Base-by-base conservation (phyloP, 2,113 vertebrate species). In the Syngnathoides biaculeatus region DNA sequence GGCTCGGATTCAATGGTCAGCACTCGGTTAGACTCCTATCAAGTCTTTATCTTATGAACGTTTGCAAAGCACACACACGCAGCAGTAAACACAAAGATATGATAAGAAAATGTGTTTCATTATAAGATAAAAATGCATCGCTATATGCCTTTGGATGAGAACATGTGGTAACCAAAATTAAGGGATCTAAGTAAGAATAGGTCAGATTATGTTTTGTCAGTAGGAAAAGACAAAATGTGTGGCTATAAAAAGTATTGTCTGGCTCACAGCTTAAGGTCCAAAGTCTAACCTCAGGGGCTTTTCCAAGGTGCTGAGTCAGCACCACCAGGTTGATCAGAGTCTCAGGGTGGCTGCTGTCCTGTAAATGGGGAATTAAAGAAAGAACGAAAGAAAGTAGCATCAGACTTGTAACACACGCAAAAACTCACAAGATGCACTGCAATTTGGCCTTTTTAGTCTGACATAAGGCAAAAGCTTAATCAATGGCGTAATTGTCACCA, bases 311-410 rank as follows among this genome's bases (percentile, higher is more conserved):
- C 84, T 98, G 97, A 0, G 94, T 95, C 58, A 99, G 92, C 68
- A 98, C 94, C 0, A 96, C 90, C 0, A 98, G 92, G 86, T 99
- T 98, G 87, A 99, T 90, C 62, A 99, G 90, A 0, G 95, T 98
- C 92, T 99, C 97, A 0, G 97, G 94, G 57, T 99, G 94, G 79
- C 95, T 84, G 56, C 95, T 98, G 85, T 99, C 97, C 97, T 99
- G 68, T 56, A 74, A 68, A 17, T 72, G 66, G 39, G 39, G 0
- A 71, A 73, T 59, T 10, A 47, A 38, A 50, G 7, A 52, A 14
- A 19, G 17, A 67, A 45, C 24, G 24, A 19, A 26, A 64, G n/a
- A 56, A 1, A 30, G 27, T 19, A 24, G 26, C 19, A 2, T 39
- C 53, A 61, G 43, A 26, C 43, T 43, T 15, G 13, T 26, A 43